These are phyloP conservation scores for Dallia pectoralis DNA, from an alignment of 2,797 vertebrate species.

Conservation along the genomic window DNA sequence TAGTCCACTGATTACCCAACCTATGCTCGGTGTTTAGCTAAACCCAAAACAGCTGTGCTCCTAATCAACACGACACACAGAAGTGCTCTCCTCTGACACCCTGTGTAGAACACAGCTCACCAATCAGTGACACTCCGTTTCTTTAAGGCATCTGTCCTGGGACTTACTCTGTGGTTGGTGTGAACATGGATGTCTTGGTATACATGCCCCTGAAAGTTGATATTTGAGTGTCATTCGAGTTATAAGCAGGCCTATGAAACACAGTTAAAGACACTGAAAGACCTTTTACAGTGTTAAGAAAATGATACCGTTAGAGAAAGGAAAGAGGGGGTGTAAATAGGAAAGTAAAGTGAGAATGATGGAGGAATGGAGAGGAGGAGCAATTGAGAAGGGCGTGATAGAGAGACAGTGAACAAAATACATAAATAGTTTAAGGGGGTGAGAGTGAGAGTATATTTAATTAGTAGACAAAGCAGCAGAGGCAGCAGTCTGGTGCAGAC, in stretches of 20 bases:
- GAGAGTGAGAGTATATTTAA: neutral
- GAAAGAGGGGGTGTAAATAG: neutral
- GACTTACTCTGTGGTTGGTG: slow-evolving; percentile 25
- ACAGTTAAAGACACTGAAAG: slow-evolving; percentile 33
- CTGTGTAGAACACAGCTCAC: too few relatives aligned
- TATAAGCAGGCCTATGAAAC: slow-evolving; percentile 18
- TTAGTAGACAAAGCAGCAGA: neutral
- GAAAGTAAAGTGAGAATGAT: neutral
- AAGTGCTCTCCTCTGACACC: too few relatives aligned
- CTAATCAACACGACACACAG: too few relatives aligned
- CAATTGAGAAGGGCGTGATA: neutral
- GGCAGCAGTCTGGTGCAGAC: neutral
- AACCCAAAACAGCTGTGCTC: too few relatives aligned
- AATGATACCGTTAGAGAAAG: neutral
- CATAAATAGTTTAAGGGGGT: too few relatives aligned
- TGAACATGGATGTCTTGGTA: slow-evolving; percentile 20
- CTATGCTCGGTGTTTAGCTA: too few relatives aligned
- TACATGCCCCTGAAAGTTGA: slow-evolving; percentile 28
- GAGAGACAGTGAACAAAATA: neutral
- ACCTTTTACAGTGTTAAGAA: slow-evolving; percentile 7
- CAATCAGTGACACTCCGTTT: slow-evolving; percentile 23
- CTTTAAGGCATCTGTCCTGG: slow-evolving; percentile 10
- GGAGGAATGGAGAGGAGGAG: neutral
- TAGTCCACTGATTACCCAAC: too few relatives aligned
- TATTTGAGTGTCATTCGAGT: slow-evolving; percentile 32